These are phyloP conservation scores for Trichechus manatus DNA, from an alignment of 2,113 vertebrate species.

Conservation along the genomic window DNA sequence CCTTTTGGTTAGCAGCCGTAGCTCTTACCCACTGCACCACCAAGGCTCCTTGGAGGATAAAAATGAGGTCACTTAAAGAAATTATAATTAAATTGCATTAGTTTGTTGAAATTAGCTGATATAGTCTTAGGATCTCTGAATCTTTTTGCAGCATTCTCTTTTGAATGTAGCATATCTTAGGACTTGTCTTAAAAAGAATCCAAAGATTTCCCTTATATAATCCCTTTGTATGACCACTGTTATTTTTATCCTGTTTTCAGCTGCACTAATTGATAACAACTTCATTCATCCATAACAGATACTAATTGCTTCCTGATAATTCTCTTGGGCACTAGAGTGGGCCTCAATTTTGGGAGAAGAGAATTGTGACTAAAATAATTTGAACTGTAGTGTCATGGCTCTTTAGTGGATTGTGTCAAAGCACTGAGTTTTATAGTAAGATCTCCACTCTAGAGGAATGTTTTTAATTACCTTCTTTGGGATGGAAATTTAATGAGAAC, in stretches of 20 bases:
- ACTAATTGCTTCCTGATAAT: background rate
- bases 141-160: background rate
- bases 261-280: background rate
- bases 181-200: background rate
- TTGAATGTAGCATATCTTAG: background rate
- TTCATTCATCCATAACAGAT: background rate
- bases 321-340: background rate
- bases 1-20: background rate
- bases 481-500: conserved; percentile 34
- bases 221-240: background rate
- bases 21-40: background rate
- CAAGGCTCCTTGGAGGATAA: background rate
- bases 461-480: conserved; percentile 25
- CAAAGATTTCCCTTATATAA: background rate
- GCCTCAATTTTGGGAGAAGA: conserved; percentile 3
- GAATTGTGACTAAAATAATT: conserved; percentile 13
- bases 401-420: conserved; percentile 31
- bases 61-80: background rate
- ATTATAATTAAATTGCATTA: conserved; percentile 5
- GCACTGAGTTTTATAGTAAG: background rate
- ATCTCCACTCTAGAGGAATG: background rate
- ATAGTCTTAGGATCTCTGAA: background rate
- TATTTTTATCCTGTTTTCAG: background rate
- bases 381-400: background rate
- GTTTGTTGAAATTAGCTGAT: conserved; percentile 14